phyloP scores from a whole-genome alignment of 2,797 vertebrate species.

The Eidolon dupreanum region DNA sequence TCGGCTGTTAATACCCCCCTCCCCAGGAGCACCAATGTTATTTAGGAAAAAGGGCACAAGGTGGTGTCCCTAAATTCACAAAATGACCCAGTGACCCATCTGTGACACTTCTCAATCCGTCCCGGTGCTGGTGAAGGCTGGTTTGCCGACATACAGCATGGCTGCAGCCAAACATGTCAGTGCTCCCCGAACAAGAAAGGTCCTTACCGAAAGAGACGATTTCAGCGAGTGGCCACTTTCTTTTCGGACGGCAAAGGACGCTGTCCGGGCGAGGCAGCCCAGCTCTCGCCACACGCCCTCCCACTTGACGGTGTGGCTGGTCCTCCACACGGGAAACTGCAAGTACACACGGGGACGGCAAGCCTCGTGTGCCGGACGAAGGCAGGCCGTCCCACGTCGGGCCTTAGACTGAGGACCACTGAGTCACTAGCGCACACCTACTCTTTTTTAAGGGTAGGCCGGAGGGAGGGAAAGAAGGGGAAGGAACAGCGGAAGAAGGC shows the following conservation, averaged over 20 bases:
- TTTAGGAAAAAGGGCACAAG: rapidly evolving
- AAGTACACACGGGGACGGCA: neutral
- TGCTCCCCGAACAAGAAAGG: rapidly evolving
- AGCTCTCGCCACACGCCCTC: slow-evolving; percentile 98
- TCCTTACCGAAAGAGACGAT: slow-evolving; percentile 93
- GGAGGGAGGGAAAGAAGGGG: neutral
- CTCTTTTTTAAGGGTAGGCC: rapidly evolving
- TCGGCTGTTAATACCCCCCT: neutral
- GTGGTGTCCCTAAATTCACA: rapidly evolving
- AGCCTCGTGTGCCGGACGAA: rapidly evolving
- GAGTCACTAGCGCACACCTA: rapidly evolving
- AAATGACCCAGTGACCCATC: no score
- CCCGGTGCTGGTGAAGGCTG: rapidly evolving
- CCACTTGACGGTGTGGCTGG: slow-evolving; percentile 95
- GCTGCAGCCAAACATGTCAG: neutral
- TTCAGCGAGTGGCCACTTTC: slow-evolving; percentile 98
- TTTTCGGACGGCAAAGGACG: slow-evolving; percentile 96
- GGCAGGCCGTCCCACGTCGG: rapidly evolving
- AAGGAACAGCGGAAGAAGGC: neutral
- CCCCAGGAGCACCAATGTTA: rapidly evolving
- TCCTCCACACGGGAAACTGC: slow-evolving; percentile 95
- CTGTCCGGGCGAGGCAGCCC: slow-evolving; percentile 94
- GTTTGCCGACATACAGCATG: rapidly evolving
- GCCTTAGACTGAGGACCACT: rapidly evolving
- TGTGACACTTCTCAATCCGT: rapidly evolving